phyloP scores from a whole-genome alignment of 2,113 vertebrate genomes.

The Paradisaea rubra region DNA sequence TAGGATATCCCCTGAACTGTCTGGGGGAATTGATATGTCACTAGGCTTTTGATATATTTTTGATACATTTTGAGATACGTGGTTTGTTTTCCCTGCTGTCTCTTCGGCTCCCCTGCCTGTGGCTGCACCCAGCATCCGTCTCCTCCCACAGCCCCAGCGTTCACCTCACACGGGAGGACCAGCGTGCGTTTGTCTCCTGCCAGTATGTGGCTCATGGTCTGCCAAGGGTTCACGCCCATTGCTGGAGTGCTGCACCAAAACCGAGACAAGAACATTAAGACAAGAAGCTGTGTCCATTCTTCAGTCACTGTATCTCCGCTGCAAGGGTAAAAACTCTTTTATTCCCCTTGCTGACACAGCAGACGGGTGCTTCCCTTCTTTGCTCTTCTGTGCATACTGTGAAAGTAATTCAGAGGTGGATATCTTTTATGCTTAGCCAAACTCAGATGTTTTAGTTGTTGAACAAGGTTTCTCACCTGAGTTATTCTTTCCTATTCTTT shows the following conservation, averaged over 20 bases:
- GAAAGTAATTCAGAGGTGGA: neutral
- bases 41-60: neutral
- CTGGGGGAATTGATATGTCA: neutral
- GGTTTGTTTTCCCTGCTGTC: neutral
- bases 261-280: neutral
- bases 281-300: neutral
- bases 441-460: neutral
- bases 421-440: neutral
- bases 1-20: neutral
- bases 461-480: neutral
- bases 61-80: neutral
- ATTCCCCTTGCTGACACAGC: neutral
- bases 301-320: neutral
- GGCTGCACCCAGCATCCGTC: rapidly evolving
- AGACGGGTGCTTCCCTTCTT: neutral
- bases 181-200: rapidly evolving
- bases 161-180: rapidly evolving
- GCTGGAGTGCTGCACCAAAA: neutral
- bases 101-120: rapidly evolving
- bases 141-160: rapidly evolving
- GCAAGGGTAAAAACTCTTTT: neutral
- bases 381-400: neutral
- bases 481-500: neutral
- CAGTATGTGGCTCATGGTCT: rapidly evolving
- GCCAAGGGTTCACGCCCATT: neutral